Percentiles rank a stretch among this genome's conserved stretches.
Evolutionary conservation across 2,888 invertebrate species (phyloP).

Genomic region (Chorisops tibialis): DNA sequence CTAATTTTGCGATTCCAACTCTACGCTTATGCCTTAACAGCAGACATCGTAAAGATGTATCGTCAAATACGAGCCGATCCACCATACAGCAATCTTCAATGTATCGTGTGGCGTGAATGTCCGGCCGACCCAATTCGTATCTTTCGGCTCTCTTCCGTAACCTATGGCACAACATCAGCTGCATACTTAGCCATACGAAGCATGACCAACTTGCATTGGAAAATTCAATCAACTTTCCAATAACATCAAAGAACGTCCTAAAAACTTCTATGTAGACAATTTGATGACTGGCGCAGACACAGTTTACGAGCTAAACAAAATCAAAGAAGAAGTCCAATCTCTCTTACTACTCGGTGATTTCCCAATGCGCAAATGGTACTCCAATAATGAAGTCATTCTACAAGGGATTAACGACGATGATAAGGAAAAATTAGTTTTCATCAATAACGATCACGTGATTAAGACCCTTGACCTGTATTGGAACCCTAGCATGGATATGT

Average conservation of each 20-base stretch:
- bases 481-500: slow-evolving; percentile 11
- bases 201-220: no score
- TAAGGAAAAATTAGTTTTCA: slow-evolving; percentile 1
- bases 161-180: no score
- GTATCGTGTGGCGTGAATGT: no score
- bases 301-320: not conserved
- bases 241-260: slow-evolving; percentile 51
- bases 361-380: slow-evolving; percentile 20
- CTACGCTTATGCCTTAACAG: no score
- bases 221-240: no score
- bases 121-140: no score
- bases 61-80: no score
- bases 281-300: slow-evolving; percentile 42
- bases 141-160: no score
- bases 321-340: not conserved
- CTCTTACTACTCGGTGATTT: slow-evolving; percentile 11
- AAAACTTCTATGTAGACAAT: slow-evolving; percentile 53
- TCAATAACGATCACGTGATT: slow-evolving; percentile 4
- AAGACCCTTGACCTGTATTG: slow-evolving; percentile 18
- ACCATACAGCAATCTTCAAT: no score
- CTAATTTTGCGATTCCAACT: no score
- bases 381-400: slow-evolving; percentile 9
- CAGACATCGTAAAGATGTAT: no score
- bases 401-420: slow-evolving; percentile 4
- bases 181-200: no score